Conservation (phyloP, 92 coral and sea anemone genomes). For the Zoanthus sansibaricus region DNA sequence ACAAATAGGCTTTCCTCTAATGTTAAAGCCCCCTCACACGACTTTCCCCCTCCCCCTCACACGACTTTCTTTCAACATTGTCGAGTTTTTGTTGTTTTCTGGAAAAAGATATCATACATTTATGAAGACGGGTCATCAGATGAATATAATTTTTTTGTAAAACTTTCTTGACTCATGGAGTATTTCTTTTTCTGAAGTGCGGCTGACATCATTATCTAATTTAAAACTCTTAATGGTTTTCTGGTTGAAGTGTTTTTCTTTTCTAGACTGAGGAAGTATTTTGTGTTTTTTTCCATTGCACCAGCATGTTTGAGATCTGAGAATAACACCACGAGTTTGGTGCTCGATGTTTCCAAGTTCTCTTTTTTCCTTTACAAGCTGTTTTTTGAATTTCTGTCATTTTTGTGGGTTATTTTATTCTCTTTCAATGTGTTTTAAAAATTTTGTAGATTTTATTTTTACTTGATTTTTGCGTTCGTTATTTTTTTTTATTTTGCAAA, state of each 20-base stretch:
- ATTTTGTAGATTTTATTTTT: background rate
- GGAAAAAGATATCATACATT: background rate
- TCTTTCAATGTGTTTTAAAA: background rate
- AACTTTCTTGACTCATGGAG: background rate
- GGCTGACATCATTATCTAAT: background rate
- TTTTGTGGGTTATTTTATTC: background rate
- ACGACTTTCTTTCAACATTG: conserved; percentile 1
- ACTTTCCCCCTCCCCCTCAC: conserved; percentile 2
- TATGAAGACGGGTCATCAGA: background rate
- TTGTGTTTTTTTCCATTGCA: background rate
- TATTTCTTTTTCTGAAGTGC: conserved; percentile 2
- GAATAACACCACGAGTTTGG: background rate
- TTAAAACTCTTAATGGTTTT: conserved; percentile 3
- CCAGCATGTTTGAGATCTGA: conserved; percentile 27
- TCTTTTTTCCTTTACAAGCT: background rate
- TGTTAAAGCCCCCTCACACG: conserved; percentile 6
- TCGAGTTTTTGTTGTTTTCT: conserved; percentile 4
- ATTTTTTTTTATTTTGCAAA: conserved; percentile 10
- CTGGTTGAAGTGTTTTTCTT: background rate
- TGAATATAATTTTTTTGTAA: background rate
- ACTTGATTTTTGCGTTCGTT: background rate
- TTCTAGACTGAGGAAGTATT: background rate
- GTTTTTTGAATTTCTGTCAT: background rate
- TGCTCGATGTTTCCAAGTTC: conserved; percentile 2
- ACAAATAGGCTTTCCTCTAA: background rate